Percentiles rank a stretch among this genome's conserved stretches.
Evolutionary conservation across 2,888 invertebrate species (phyloP).

Genomic region (Tenthredo distinguenda): DNA sequence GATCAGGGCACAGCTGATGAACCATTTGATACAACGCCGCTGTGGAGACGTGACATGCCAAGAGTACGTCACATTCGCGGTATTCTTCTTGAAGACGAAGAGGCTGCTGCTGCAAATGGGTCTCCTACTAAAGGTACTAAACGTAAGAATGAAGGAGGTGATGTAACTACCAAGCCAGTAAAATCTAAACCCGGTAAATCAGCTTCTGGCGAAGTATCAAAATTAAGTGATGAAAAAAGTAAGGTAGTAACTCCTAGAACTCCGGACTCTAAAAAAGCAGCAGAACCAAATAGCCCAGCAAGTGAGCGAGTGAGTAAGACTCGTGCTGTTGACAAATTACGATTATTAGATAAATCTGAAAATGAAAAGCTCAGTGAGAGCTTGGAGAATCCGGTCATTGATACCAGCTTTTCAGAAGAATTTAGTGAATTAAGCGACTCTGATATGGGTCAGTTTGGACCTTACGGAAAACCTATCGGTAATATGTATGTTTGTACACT

Average conservation of each 20-base stretch:
- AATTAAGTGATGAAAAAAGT: constrained; percentile 17
- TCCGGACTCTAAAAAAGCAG: constrained; percentile 54
- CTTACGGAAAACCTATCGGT: constrained; percentile 80
- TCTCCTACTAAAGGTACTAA: constrained; percentile 64
- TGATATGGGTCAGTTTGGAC: constrained; percentile 66
- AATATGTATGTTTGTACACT: constrained; percentile 82
- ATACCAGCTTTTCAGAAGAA: constrained; percentile 51
- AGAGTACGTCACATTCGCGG: constrained; percentile 82
- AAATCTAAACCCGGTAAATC: constrained; percentile 66
- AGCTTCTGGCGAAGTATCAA: constrained; percentile 63
- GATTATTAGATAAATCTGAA: constrained; percentile 43
- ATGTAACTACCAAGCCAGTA: constrained; percentile 58
- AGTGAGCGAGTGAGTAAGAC: constrained; percentile 45
- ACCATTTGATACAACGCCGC: constrained; percentile 81
- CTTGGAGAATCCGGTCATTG: constrained; percentile 58
- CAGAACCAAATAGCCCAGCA: constrained; percentile 47
- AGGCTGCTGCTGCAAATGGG: constrained; percentile 67
- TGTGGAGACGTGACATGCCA: constrained; percentile 83
- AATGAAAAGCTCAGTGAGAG: constrained; percentile 50
- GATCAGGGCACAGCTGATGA: constrained; percentile 68
- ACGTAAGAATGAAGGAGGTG: constrained; percentile 66
- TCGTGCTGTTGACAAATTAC: constrained; percentile 47
- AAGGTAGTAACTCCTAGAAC: neutral
- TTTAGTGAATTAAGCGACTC: constrained; percentile 51
- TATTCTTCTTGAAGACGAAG: constrained; percentile 81